Evolutionary conservation across 2,113 vertebrate genomes (phyloP), one percentile per base, ranked within the genome.

Genomic region (Asarcornis scutulata): DNA sequence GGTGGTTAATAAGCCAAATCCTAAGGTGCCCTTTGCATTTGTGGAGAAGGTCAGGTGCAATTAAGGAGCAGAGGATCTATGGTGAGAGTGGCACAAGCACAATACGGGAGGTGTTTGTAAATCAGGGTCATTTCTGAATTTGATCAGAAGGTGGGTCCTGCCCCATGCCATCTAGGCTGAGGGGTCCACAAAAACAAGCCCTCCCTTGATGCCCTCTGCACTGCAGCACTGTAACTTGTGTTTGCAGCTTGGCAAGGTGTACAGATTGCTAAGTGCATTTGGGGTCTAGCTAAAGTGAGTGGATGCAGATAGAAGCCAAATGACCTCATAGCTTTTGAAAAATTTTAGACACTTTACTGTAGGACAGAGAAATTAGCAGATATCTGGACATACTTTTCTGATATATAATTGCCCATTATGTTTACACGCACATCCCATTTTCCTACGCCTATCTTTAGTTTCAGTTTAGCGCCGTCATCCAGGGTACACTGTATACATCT

Each of bases 1-100:
- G 34, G 86, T 40, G 72, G 68, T 88, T 96, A 96, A 96, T 95
- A 96, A 94, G 64, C 71, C 91, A 91, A 88, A 93, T 86, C 84
- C 75, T 89, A 77, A 91, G 64, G 59, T 88, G 76, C 72, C 83
- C 83, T 94, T 90, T 93, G 66, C 68, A 44, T 96, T 83, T 67
- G 68, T 78, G 85, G 52, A 64, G 44, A 90, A 96, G 92, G 76
- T 95, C 90, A 86, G 81, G 91, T 90, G 73, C 88, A 96, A 91
- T 89, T 92, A 93, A 89, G 77, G 91, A 93, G 31, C 1, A 2
- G 60, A 86, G 23, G 52, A 67, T 86, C 64, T 81, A 38, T 63
- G 75, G 72, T 59, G 46, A 62, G 91, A 94, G 84, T 66, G 83
- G 89, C 72, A 75, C 55, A 83, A 71, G 44, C 40, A 34, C 27